Evolutionary conservation across 2,797 vertebrate genomes (phyloP).

Genomic region (Melopsittacus undulatus): DNA sequence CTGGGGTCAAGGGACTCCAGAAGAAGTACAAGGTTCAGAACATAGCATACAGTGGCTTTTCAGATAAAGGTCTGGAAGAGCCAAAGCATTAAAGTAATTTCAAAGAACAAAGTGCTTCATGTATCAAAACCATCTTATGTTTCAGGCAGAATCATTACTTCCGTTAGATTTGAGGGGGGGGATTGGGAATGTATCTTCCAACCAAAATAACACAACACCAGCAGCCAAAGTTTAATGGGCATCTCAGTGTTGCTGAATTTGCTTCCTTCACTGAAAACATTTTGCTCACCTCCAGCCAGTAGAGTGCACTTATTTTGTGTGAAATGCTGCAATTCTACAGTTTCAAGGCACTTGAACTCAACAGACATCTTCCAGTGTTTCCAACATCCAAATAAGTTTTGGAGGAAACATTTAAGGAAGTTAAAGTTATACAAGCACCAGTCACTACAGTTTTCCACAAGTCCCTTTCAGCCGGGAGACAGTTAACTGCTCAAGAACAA

Average conservation of each 20-base stretch:
- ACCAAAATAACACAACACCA: background rate
- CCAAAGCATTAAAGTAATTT: background rate
- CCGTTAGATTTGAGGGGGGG: background rate
- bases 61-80: background rate
- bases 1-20: background rate
- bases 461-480: background rate
- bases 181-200: background rate
- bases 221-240: background rate
- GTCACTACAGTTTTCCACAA: background rate
- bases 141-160: background rate
- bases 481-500: background rate
- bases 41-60: background rate
- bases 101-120: background rate
- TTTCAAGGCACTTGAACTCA: background rate
- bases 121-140: background rate
- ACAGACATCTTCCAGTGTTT: background rate
- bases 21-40: background rate
- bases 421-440: background rate
- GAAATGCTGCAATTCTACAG: background rate
- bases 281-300: background rate
- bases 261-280: background rate
- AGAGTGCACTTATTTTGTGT: background rate
- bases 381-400: background rate
- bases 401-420: background rate
- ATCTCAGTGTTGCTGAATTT: background rate